Percentiles rank a stretch among this genome's conserved stretches.
Conservation (phyloP, 2,797 vertebrate species). For the Mormyrus hasselquistii region DNA sequence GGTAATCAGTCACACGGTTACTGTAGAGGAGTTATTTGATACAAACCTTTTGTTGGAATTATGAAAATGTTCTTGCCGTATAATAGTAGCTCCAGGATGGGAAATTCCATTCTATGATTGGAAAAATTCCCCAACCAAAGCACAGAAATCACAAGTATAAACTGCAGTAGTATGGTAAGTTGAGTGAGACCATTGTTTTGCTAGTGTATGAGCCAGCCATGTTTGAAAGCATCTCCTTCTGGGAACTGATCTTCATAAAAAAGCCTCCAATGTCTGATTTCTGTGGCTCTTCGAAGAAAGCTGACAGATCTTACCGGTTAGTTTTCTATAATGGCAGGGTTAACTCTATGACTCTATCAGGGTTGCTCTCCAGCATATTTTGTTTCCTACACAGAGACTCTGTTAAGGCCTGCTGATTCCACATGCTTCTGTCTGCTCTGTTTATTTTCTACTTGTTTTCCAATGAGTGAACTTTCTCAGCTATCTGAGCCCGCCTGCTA, state of each 20-base stretch:
- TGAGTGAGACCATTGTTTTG: background rate
- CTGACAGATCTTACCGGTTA: background rate
- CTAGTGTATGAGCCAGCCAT: background rate
- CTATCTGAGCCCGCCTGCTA: background rate
- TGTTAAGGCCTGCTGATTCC: background rate
- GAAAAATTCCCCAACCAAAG: background rate
- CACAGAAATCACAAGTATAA: background rate
- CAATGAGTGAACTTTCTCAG: background rate
- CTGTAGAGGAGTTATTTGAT: background rate
- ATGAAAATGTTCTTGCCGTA: background rate
- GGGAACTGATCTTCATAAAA: background rate
- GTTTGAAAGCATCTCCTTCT: background rate
- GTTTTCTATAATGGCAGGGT: background rate
- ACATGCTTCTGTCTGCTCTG: background rate
- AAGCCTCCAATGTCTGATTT: background rate
- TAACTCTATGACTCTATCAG: too few species aligned
- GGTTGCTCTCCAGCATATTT: background rate
- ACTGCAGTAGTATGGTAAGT: background rate
- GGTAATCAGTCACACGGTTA: background rate
- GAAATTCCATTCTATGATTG: background rate
- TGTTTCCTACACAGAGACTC: background rate
- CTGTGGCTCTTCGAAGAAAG: background rate
- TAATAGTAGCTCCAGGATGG: background rate
- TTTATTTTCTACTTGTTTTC: background rate
- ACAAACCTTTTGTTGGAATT: background rate